phyloP scores from a whole-genome alignment of 2,888 invertebrate genomes.

The Colostygia pectinataria region DNA sequence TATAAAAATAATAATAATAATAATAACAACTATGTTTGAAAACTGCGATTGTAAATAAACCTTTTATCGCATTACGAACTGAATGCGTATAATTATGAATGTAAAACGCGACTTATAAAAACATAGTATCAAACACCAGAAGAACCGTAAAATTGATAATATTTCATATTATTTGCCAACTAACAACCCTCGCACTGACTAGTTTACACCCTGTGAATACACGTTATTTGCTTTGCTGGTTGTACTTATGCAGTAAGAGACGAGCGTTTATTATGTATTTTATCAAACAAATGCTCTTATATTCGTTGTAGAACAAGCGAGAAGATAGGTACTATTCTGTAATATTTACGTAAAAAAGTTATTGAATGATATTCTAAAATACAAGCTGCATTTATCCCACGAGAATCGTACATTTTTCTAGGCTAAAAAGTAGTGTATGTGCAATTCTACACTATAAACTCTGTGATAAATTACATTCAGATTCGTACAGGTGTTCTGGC shows the following conservation, averaged over 20 bases:
- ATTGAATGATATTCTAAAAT: no score
- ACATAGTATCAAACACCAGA: conserved; percentile 36
- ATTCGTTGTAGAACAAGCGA: no score
- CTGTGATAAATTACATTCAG: no score
- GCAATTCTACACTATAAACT: no score
- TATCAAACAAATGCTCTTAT: no score
- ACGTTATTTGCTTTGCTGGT: conserved; percentile 37
- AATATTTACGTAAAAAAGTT: no score
- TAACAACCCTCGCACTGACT: conserved; percentile 51
- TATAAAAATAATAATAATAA: conserved; percentile 2
- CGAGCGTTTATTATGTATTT: conserved; percentile 22
- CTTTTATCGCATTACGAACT: not conserved
- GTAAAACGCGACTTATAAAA: conserved; percentile 6
- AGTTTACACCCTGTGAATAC: conserved; percentile 56
- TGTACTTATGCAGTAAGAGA: conserved; percentile 5
- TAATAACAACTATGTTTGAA: not conserved
- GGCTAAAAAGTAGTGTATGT: no score
- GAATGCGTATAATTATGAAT: conserved; percentile 16
- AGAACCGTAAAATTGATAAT: conserved; percentile 70
- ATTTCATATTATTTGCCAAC: conserved; percentile 69
- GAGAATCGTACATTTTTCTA: no score
- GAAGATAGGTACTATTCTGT: no score
- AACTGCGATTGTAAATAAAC: not conserved
- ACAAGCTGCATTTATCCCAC: no score
- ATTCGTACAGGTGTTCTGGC: no score